Percentiles rank a stretch among this genome's conserved stretches.
Conservation (phyloP, 1,140 invertebrate genomes). For the Eurytemora carolleeae region DNA sequence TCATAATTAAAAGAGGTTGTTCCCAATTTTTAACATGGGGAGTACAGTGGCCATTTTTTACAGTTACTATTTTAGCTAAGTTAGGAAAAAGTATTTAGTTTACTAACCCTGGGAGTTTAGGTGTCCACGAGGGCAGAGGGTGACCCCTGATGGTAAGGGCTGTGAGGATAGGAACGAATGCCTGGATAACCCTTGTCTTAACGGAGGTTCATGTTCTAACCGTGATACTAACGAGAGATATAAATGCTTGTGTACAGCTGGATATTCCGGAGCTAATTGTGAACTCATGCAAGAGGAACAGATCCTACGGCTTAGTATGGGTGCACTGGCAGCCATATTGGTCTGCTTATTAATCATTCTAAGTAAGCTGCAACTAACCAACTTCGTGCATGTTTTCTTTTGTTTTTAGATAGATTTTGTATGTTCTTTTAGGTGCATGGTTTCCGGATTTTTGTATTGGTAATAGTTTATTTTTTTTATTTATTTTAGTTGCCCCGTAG, state of each 20-base stretch:
- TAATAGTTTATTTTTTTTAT: slow-evolving; percentile 12
- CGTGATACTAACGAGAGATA: slow-evolving; percentile 60
- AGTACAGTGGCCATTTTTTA: too few species aligned
- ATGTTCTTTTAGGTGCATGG: neutral
- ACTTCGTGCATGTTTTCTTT: neutral
- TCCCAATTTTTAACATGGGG: too few species aligned
- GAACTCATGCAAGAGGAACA: slow-evolving; percentile 76
- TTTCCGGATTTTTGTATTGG: neutral
- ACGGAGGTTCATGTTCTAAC: slow-evolving; percentile 70
- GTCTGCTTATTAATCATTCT: slow-evolving; percentile 83
- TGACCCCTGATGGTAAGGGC: slow-evolving; percentile 64
- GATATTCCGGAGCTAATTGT: slow-evolving; percentile 83
- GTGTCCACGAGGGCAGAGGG: slow-evolving; percentile 20
- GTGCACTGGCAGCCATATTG: slow-evolving; percentile 72
- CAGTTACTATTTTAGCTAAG: too few species aligned
- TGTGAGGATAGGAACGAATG: slow-evolving; percentile 88
- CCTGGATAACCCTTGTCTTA: slow-evolving; percentile 68
- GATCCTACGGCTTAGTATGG: slow-evolving; percentile 76
- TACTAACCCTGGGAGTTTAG: too few species aligned
- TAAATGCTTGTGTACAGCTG: slow-evolving; percentile 62
- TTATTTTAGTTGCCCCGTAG: slow-evolving; percentile 42
- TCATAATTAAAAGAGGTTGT: too few species aligned
- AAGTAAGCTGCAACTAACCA: slow-evolving; percentile 63
- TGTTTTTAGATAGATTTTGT: neutral
- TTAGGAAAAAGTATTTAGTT: too few species aligned